Percentiles rank a stretch among this genome's conserved stretches.
These are phyloP conservation scores for Neolamprologus sp. DNA, from an alignment of 2,113 vertebrate species.

Conservation along the genomic window DNA sequence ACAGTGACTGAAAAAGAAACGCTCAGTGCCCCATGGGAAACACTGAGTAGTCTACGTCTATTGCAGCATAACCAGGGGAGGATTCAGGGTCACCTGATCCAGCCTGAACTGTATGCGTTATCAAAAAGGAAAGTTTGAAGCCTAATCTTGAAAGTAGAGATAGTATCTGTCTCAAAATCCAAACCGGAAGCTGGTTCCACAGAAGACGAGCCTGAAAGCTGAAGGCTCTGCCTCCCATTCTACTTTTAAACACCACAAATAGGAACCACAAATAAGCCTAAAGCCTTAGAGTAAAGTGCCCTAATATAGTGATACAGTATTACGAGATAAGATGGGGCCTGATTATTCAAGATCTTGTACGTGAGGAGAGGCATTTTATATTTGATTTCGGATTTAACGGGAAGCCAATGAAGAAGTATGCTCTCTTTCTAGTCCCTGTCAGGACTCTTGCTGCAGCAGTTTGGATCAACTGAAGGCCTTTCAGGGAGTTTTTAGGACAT, in stretches of 20 bases:
- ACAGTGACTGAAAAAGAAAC: not conserved
- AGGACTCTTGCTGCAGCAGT: rapidly evolving
- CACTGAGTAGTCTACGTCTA: rapidly evolving
- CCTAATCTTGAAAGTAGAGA: not conserved
- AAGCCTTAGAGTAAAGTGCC: not conserved
- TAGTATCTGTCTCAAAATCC: not conserved
- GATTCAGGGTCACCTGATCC: not conserved
- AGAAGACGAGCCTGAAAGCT: not conserved
- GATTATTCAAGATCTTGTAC: rapidly evolving
- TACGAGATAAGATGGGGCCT: not conserved
- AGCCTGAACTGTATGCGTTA: rapidly evolving
- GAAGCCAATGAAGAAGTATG: not conserved
- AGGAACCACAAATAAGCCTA: not conserved
- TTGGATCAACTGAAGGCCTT: not conserved
- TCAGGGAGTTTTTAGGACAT: not conserved
- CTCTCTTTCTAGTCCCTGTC: not conserved
- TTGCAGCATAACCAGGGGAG: not conserved
- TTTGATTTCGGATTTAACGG: not conserved
- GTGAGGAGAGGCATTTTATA: not conserved
- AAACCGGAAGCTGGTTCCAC: not conserved
- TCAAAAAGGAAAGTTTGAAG: not conserved
- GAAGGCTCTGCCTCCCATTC: not conserved
- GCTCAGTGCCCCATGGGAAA: rapidly evolving
- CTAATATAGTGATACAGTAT: not conserved
- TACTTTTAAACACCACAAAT: not conserved